Base-by-base conservation (phyloP, 1,140 invertebrate species). In the Stegodyphus mimosarum region DNA sequence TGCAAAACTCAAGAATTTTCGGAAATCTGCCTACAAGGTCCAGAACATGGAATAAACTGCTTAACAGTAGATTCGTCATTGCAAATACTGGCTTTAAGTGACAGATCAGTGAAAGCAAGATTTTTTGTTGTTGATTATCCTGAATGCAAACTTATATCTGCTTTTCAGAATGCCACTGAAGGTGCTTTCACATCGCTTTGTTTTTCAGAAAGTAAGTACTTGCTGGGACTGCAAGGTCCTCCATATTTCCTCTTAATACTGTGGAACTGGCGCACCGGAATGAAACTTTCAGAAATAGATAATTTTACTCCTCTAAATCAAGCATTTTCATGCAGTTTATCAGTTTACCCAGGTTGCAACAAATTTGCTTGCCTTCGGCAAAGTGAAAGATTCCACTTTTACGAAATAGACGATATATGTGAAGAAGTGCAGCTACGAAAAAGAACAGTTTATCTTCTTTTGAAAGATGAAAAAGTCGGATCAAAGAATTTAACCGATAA, bases 1-100 rank as follows among this genome's bases (percentile, higher is more conserved):
- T 84, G 72, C 33, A 50, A 33, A 48, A 53, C 51, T 2, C 55
- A 76, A 17, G 17, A n/a, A n/a, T 60, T 33, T 50, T 17, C 6
- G 6, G 73, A 84, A 75, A 69, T 15, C 13, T 75, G 63, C 6
- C 50, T 76, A n/a, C 11, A n/a, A 48, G 73, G 60, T 10, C 81
- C 73, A 1, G 9, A 3, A 18, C 18, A 11, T 17, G 73, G 73
- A 0, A 55, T 84, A 55, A n/a, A 70, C 6, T 84, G 73, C 15
- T 51, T 76, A 13, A 55, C 72, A 50, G 52, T 17, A 9, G 64
- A 84, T 53, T 5, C 6, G 17, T 18, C 50, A 11, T 33, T 67
- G 6, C 52, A 69, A 55, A 7, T 48, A 2, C 50, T 83, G 5
- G 80, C 80, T 3, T 11, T 83, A 10, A 17, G 48, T 48, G 71